Percentiles rank a stretch among this genome's conserved stretches.
Evolutionary conservation across 2,113 vertebrate species (phyloP).

Genomic region (Sapayoa aenigma): DNA sequence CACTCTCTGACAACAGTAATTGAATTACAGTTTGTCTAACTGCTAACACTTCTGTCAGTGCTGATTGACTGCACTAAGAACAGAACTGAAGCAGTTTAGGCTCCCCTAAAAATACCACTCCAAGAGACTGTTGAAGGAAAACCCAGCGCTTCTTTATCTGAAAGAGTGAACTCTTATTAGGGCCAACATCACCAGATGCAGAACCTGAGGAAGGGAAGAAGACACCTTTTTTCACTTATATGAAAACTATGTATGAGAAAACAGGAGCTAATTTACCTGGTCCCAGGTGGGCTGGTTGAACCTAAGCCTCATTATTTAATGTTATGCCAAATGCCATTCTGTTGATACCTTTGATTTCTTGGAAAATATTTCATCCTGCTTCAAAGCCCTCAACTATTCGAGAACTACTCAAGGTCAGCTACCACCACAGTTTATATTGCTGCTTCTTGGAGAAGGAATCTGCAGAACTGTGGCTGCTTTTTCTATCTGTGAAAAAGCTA

Average conservation of each 20-base stretch:
- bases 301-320: background rate
- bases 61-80: background rate
- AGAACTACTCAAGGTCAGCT: background rate
- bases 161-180: background rate
- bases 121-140: background rate
- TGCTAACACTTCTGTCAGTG: background rate
- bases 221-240: background rate
- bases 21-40: background rate
- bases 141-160: background rate
- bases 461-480: background rate
- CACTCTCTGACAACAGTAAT: background rate
- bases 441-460: background rate
- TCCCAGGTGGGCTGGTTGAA: background rate
- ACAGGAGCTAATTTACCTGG: background rate
- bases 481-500: background rate
- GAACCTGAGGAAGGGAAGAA: background rate
- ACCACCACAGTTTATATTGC: background rate
- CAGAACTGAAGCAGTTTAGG: background rate
- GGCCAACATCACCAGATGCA: background rate
- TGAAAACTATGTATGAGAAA: background rate
- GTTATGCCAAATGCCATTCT: background rate
- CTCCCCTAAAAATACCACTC: background rate
- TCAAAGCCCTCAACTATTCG: background rate
- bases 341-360: background rate
- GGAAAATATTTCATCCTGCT: background rate